Evolutionary conservation across 2,797 vertebrate species (phyloP), one percentile per base, ranked within the genome.

Genomic region (Rhadinocentrus ornatus): DNA sequence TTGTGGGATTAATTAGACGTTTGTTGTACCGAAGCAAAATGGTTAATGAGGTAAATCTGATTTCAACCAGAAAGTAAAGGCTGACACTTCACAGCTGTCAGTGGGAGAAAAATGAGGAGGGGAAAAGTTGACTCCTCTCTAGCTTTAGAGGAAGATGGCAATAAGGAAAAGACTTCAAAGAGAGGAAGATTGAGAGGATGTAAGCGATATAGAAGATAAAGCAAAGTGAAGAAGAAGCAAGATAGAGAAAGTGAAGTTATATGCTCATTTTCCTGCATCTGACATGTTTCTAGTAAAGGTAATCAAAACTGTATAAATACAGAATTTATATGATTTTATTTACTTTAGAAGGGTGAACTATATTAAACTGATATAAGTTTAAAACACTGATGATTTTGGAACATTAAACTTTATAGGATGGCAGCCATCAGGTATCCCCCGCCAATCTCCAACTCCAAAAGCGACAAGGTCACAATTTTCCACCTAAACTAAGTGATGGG

Each of bases 21-120:
- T 62, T 16, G 26, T 41, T 20, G 26, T 39, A n/a, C 46, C 34
- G 0, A 8, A 65, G 68, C 29, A 22, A 62, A 80, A 7, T 11
- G 0, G 34, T 52, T 63, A 22, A n/a, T 2, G 35, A 53, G 52
- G 41, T 44, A 29, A 50, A 72, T 66, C 44, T 35, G 62, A 34
- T 41, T 64, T 75, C 62, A 67, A 60, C 29, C 68, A 53, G 37
- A 71, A 37, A 9, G 52, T 61, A 56, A 66, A 48, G 18, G 70
- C 46, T 22, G 56, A 70, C 3, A 1, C 32, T 2, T 26, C 5
- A 12, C 20, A 13, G 20, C 34, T 9, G 7, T 57, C 64, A 65
- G 29, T 4, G 5, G 4, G 41, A 20, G 62, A 4, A 8, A 66
- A 63, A 20, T 18, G 18, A 8, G 24, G 1, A 22, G 44, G 44